A percentile compares a stretch with the other conserved stretches of the same genome.
Evolutionary conservation across 1,140 invertebrate genomes (phyloP).

Genomic region (Homarus americanus): DNA sequence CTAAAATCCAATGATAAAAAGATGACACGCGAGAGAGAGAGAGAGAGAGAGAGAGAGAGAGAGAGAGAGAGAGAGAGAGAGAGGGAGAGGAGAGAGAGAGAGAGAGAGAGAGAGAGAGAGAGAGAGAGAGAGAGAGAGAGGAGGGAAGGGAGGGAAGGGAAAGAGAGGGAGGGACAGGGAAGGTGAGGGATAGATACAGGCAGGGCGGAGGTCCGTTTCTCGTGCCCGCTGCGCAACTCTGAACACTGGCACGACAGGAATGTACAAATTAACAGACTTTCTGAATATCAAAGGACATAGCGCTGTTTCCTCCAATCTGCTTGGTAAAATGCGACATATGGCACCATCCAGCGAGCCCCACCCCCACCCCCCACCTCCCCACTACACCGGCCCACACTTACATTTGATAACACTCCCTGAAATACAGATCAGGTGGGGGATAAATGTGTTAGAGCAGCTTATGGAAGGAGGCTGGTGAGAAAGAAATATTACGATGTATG

Average conservation of each 20-base stretch:
- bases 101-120: background rate
- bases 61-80: background rate
- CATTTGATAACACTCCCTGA: too few species aligned
- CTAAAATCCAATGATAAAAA: too few species aligned
- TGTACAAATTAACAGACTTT: conserved; percentile 71
- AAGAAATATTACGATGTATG: too few species aligned
- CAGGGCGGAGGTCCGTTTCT: background rate
- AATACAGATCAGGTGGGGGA: too few species aligned
- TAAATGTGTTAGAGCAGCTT: too few species aligned
- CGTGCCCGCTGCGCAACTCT: background rate
- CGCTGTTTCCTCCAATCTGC: conserved; percentile 53
- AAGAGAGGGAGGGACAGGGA: background rate
- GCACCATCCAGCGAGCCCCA: background rate
- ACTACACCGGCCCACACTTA: background rate
- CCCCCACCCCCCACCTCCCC: background rate
- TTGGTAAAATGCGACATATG: conserved; percentile 36
- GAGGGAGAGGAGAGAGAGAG: background rate
- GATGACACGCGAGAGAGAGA: too few species aligned
- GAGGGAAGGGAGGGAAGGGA: background rate
- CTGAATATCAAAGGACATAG: conserved; percentile 61
- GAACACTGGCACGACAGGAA: conserved; percentile 56
- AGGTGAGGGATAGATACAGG: background rate
- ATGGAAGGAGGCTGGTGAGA: too few species aligned
- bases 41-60: background rate
- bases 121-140: background rate